Percentiles rank a stretch among this genome's conserved stretches.
Evolutionary conservation across 2,113 vertebrate species (phyloP).

Genomic region (Raja brachyura): DNA sequence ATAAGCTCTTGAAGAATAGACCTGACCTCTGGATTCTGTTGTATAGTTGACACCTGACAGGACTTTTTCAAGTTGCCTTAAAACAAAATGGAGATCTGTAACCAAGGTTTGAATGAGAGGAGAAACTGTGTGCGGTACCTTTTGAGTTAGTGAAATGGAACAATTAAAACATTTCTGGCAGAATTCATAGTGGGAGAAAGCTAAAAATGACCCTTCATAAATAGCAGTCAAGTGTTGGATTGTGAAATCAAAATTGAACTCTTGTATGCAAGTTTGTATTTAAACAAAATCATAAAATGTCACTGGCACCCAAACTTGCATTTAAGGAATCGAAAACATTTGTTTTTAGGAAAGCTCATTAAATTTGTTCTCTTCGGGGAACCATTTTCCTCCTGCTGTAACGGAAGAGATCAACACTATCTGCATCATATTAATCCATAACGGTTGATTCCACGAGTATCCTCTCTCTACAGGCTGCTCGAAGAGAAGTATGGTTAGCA

Average conservation of each 20-base stretch:
- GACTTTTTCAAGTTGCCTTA: neutral
- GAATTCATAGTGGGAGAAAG: neutral
- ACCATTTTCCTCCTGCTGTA: too few relatives aligned
- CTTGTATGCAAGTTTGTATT: neutral
- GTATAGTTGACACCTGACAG: constrained; percentile 14
- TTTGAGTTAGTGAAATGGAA: neutral
- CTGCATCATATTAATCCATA: too few relatives aligned
- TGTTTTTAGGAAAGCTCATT: too few relatives aligned
- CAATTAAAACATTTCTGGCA: neutral
- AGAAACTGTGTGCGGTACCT: neutral
- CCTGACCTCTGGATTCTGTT: neutral
- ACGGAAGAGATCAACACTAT: too few relatives aligned
- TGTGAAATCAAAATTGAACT: neutral
- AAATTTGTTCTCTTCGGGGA: too few relatives aligned
- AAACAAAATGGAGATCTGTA: neutral
- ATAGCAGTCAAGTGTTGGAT: neutral
- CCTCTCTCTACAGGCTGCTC: too few relatives aligned
- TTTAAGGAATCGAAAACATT: too few relatives aligned
- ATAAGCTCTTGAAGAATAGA: neutral
- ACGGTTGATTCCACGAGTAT: too few relatives aligned
- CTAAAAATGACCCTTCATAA: neutral
- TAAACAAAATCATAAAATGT: neutral
- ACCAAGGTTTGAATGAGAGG: neutral
- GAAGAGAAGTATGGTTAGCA: too few relatives aligned
- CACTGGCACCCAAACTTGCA: too few relatives aligned